These are phyloP conservation scores for Bursaphelenchus mucronatus DNA, from an alignment of 1,140 invertebrate genomes.

Conservation along the genomic window DNA sequence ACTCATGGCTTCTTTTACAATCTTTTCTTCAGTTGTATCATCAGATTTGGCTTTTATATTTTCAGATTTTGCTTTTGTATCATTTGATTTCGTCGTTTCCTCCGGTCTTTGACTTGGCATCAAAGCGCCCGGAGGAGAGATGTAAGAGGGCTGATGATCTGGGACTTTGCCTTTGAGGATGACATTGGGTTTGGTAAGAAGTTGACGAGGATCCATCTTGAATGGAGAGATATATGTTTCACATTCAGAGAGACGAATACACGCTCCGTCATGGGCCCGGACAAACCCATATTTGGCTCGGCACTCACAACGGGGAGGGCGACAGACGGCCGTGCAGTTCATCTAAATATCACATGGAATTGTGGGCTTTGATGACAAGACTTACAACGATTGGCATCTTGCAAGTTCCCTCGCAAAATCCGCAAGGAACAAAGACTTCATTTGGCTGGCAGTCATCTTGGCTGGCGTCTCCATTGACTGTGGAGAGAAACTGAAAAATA, in stretches of 20 bases:
- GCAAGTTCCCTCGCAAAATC: constrained; percentile 23
- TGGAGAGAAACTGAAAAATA: no score
- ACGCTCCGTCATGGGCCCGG: constrained; percentile 22
- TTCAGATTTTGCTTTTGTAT: not conserved
- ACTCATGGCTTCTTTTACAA: no score
- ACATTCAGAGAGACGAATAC: constrained; percentile 20
- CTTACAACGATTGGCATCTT: constrained; percentile 26
- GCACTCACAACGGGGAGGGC: constrained; percentile 23
- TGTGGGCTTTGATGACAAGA: not conserved
- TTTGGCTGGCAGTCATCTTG: constrained; percentile 16
- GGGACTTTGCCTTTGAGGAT: not conserved
- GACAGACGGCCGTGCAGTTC: constrained; percentile 14
- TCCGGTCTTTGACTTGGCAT: constrained; percentile 7
- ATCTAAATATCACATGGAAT: constrained; percentile 6
- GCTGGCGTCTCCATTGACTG: not conserved
- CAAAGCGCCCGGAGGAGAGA: not conserved
- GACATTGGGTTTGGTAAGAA: not conserved
- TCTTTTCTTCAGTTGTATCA: no score
- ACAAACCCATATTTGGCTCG: constrained; percentile 26
- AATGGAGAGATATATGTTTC: constrained; percentile 16
- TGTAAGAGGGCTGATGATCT: not conserved
- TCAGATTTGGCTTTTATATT: not conserved
- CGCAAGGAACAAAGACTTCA: constrained; percentile 13
- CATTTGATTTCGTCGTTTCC: not conserved
- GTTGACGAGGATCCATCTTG: constrained; percentile 12